Percentiles rank a stretch among this genome's conserved stretches.
phyloP scores from a whole-genome alignment of 1,140 invertebrate genomes.

The Propsilocerus akamusi region DNA sequence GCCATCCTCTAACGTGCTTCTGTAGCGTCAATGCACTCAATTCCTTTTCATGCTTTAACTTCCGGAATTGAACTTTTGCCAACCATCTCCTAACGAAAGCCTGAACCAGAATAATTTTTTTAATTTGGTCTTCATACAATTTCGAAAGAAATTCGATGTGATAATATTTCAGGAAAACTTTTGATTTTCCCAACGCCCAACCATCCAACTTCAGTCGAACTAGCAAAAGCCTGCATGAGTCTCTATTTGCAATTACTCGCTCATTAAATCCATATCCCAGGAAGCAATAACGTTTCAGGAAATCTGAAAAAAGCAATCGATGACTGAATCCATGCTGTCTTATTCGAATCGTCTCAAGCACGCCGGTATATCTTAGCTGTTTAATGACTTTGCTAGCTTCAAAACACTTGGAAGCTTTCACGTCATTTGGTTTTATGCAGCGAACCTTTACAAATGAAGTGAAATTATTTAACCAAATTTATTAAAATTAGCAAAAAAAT shows the following conservation, averaged over 20 bases:
- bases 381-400: conserved; percentile 51
- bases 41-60: conserved; percentile 37
- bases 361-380: conserved; percentile 62
- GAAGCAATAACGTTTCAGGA: conserved; percentile 64
- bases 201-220: conserved; percentile 58
- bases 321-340: conserved; percentile 67
- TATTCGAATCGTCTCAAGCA: conserved; percentile 65
- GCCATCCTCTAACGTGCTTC: conserved; percentile 43
- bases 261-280: conserved; percentile 57
- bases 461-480: too few species aligned
- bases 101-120: conserved; percentile 51
- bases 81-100: conserved; percentile 51
- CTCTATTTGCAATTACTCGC: conserved; percentile 42
- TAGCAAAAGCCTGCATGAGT: conserved; percentile 51
- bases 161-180: conserved; percentile 78
- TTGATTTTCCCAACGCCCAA: conserved; percentile 68
- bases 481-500: too few species aligned
- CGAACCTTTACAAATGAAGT: too few species aligned
- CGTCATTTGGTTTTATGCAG: conserved; percentile 68
- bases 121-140: conserved; percentile 53
- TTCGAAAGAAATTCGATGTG: conserved; percentile 64
- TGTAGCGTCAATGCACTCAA: conserved; percentile 45
- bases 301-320: conserved; percentile 57
- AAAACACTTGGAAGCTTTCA: conserved; percentile 43
- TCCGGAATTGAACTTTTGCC: conserved; percentile 34